Evolutionary conservation across 2,797 vertebrate genomes (phyloP), one percentile per base, ranked within the genome.

Genomic region (Cyprinella venusta): DNA sequence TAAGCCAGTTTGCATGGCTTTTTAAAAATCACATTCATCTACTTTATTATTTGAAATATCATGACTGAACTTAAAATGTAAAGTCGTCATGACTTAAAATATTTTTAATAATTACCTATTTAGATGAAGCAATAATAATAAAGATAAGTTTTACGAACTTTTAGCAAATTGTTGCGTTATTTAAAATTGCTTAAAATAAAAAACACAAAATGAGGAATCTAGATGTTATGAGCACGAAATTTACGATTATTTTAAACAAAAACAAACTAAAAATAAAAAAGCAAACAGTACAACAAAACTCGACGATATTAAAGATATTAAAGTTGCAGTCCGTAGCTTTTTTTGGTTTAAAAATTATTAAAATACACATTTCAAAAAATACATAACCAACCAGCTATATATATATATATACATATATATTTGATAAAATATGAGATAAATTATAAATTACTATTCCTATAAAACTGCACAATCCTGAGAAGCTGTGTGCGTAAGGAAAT

Each of bases 401-500:
- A 33, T 33, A 33, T 33, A 33, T 33, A 33, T 33, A 33, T 33
- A 33, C 3, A 33, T 33, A 33, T 33, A 33, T 33, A 33, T 33
- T 33, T 2, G 30, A 33, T 68, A 30, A 70, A 30, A 48, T 71
- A 33, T 16, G 19, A 40, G 19, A 24, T 16, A 24, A 59, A 59
- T 59, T 5, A 24, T 36, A 48, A 81, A 72, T 24, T 8, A 45
- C 2, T 45, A 45, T 45, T 61, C 2, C 18, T 70, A 59, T 45
- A 45, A 80, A 71, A 16, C 10, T 42, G 6, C 36, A 16, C 26
- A 30, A 63, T 36, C 8, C 71, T 33, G 56, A 36, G 42, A 63
- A 63, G 54, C 68, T 64, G 54, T 72, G 79, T 82, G 70, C 54
- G 18, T 65, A 26, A 74, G 21, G 80, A 67, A 67, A 67, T 76